These are phyloP conservation scores for Gnathonemus longibarbis DNA, from an alignment of 2,113 vertebrate genomes.

Conservation along the genomic window DNA sequence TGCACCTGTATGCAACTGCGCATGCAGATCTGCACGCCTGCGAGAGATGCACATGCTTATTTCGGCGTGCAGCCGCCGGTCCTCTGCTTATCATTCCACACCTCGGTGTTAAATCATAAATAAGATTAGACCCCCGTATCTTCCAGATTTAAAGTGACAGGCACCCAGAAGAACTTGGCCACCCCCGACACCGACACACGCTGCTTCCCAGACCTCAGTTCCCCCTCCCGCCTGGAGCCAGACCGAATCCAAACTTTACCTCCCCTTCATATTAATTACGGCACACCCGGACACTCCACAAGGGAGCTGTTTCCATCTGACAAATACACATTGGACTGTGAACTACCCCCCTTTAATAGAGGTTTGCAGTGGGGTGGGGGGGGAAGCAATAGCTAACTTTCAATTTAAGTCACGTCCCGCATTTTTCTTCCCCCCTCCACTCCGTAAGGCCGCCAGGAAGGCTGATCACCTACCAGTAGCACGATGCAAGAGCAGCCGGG, in stretches of 20 bases:
- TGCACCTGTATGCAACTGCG: background rate
- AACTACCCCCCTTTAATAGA: background rate
- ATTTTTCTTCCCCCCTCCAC: background rate
- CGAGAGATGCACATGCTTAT: background rate
- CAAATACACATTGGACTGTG: background rate
- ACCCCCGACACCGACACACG: background rate
- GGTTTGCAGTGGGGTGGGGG: background rate
- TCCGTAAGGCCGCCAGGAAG: too few relatives aligned
- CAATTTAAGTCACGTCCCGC: background rate
- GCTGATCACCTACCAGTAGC: background rate
- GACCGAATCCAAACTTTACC: background rate
- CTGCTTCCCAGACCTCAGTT: background rate
- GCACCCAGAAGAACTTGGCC: background rate
- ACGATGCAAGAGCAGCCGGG: background rate
- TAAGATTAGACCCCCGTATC: background rate
- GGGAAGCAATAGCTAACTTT: background rate
- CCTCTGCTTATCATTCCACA: background rate
- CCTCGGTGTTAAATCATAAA: background rate
- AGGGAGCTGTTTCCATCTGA: background rate
- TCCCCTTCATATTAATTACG: background rate
- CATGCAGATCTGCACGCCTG: background rate
- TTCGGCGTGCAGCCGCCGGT: background rate
- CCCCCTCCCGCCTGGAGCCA: background rate
- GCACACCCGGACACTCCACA: background rate
- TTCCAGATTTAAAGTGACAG: background rate